A percentile compares a stretch with the other conserved stretches of the same genome.
phyloP scores from a whole-genome alignment of 2,797 vertebrate species.

The Sphenopsis melanotis region DNA sequence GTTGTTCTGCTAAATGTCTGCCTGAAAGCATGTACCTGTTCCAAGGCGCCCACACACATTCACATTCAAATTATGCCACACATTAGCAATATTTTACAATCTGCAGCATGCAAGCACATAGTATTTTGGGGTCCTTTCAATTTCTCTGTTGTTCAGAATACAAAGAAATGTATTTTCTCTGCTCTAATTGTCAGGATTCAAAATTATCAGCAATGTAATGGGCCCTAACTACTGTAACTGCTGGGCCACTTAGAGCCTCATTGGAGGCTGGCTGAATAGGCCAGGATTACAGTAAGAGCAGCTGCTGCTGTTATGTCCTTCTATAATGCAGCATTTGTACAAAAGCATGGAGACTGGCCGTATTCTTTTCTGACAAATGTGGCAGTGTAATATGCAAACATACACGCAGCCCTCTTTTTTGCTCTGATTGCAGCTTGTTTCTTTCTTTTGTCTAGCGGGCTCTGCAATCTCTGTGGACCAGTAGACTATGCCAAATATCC shows the following conservation, averaged over 20 bases:
- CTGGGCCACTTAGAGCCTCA: constrained; percentile 30
- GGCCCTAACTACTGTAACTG: constrained; percentile 59
- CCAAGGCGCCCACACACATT: not conserved
- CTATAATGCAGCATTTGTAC: constrained; percentile 32
- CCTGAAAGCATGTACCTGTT: constrained; percentile 30
- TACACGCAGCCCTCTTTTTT: not conserved
- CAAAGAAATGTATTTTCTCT: constrained; percentile 30
- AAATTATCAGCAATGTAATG: constrained; percentile 58
- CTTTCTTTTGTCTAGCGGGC: constrained; percentile 44
- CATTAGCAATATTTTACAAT: not conserved
- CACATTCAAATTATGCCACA: not conserved
- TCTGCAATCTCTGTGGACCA: constrained; percentile 37
- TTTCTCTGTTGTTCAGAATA: constrained; percentile 33
- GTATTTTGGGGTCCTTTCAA: constrained; percentile 26
- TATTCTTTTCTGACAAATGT: constrained; percentile 37
- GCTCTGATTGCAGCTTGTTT: constrained; percentile 55
- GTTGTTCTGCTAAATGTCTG: not conserved
- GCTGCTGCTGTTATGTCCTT: constrained; percentile 43
- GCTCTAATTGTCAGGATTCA: constrained; percentile 55
- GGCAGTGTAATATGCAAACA: not conserved
- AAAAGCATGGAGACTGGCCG: not conserved
- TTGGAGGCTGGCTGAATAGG: constrained; percentile 51
- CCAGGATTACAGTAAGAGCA: constrained; percentile 47
- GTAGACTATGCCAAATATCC: not conserved
- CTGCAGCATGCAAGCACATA: not conserved